Conservation (phyloP, 2,113 vertebrate genomes). For the Plectropomus leopardus region DNA sequence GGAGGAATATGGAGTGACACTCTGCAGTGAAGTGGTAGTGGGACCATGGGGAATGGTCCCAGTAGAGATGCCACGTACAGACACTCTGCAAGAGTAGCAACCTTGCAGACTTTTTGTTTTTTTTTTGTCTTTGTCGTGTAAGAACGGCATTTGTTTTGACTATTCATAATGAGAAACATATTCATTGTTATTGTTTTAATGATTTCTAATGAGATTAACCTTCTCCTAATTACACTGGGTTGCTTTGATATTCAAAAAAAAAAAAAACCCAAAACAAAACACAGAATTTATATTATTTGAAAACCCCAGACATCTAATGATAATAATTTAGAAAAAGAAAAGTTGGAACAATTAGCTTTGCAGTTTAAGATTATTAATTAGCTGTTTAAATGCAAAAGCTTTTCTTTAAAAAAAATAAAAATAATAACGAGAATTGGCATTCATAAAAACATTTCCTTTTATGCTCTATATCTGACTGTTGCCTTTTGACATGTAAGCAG, state of each 20-base stretch:
- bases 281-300: not conserved
- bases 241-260: not conserved
- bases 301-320: not conserved
- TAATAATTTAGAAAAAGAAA: not conserved
- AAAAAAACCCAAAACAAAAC: too few relatives aligned
- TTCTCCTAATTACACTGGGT: not conserved
- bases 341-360: not conserved
- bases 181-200: not conserved
- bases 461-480: conserved; percentile 18
- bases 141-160: not conserved
- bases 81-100: not conserved
- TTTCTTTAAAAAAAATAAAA: too few relatives aligned
- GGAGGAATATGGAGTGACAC: too few relatives aligned
- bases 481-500: conserved; percentile 43
- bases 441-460: not conserved
- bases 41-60: not conserved
- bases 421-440: not conserved
- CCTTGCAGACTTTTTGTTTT: too few relatives aligned
- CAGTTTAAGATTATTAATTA: not conserved
- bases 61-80: too few relatives aligned
- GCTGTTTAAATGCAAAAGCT: not conserved
- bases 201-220: not conserved
- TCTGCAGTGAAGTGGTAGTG: too few relatives aligned
- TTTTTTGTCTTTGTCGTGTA: too few relatives aligned
- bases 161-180: not conserved